These are phyloP conservation scores for Ichneumoninae sp. DNA, from an alignment of 2,888 invertebrate genomes.

Conservation along the genomic window DNA sequence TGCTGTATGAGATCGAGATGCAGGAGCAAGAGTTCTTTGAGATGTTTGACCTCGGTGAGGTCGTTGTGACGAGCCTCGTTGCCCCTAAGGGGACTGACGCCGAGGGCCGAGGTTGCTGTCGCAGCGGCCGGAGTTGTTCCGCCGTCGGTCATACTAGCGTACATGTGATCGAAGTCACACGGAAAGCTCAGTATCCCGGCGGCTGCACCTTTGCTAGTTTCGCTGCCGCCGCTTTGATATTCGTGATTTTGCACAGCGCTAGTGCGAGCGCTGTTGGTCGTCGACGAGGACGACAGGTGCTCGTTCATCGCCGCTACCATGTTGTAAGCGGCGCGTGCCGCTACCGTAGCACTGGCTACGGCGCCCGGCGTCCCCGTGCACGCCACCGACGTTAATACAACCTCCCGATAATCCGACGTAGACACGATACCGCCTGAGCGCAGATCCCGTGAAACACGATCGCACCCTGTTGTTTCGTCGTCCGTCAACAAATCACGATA, in stretches of 20 bases:
- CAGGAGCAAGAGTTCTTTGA: conserved; percentile 92
- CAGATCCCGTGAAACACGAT: conserved; percentile 39
- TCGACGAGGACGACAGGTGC: conserved; percentile 80
- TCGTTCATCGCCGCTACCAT: conserved; percentile 84
- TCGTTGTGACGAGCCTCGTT: conserved; percentile 81
- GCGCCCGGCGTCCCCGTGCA: conserved; percentile 87
- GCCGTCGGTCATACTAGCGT: conserved; percentile 87
- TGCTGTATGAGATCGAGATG: conserved; percentile 96
- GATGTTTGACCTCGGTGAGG: conserved; percentile 87
- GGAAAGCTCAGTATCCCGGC: conserved; percentile 87
- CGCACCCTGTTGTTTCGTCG: conserved; percentile 36
- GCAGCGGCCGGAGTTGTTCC: conserved; percentile 76
- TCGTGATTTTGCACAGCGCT: conserved; percentile 51
- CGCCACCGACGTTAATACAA: conserved; percentile 64
- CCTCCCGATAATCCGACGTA: conserved; percentile 60
- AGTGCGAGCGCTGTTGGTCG: conserved; percentile 71
- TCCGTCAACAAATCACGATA: conserved; percentile 55
- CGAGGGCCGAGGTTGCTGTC: conserved; percentile 79
- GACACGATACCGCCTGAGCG: conserved; percentile 30
- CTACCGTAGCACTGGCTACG: conserved; percentile 78
- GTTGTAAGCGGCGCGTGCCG: conserved; percentile 77
- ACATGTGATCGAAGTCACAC: conserved; percentile 89
- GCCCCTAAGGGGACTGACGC: conserved; percentile 80
- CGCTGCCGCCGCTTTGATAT: conserved; percentile 42
- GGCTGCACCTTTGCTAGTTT: conserved; percentile 78